Evolutionary conservation across 2,113 vertebrate species (phyloP).

Genomic region (Nothoprocta perdicaria): DNA sequence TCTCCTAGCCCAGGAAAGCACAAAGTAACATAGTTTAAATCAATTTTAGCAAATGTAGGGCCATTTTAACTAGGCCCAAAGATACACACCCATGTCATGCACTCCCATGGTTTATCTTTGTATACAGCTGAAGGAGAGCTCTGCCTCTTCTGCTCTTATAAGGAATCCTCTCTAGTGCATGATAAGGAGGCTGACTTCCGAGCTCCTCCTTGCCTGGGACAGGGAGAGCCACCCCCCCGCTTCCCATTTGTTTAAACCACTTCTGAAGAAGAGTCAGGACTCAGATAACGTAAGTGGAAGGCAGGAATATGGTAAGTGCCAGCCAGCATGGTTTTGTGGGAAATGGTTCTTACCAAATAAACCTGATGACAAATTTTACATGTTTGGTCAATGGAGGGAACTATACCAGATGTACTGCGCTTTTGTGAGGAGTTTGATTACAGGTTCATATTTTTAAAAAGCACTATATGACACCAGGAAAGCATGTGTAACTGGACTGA

Average conservation of each 20-base stretch:
- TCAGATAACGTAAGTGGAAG: constrained; percentile 24
- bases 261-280: not conserved
- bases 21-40: not conserved
- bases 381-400: constrained; percentile 50
- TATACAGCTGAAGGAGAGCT: not conserved
- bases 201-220: not conserved
- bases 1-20: not conserved
- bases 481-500: constrained; percentile 23
- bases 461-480: not conserved
- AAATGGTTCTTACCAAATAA: constrained; percentile 55
- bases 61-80: not conserved
- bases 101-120: rapidly evolving
- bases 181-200: not conserved
- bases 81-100: not conserved
- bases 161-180: not conserved
- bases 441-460: constrained; percentile 20
- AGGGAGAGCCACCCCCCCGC: not conserved
- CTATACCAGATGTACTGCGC: constrained; percentile 9
- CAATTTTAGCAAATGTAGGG: not conserved
- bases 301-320: constrained; percentile 36
- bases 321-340: constrained; percentile 25
- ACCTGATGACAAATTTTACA: constrained; percentile 42
- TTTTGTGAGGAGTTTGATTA: constrained; percentile 4
- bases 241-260: constrained; percentile 33
- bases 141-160: not conserved